Evolutionary conservation across 2,888 invertebrate genomes (phyloP), one percentile per base, ranked within the genome.

Genomic region (Sinhomidia bicolor): DNA sequence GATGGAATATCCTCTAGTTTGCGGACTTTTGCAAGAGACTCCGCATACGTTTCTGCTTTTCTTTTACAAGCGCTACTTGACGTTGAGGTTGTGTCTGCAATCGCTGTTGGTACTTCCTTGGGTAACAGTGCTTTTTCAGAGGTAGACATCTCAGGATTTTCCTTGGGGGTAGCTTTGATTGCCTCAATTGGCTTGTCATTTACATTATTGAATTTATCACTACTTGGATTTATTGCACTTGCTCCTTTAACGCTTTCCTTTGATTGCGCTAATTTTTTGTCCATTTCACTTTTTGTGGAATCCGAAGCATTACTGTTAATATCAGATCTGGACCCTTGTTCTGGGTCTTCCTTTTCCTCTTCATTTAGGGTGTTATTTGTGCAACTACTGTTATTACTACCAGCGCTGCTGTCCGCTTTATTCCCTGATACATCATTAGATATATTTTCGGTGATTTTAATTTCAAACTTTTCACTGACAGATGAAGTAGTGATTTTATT

Each of bases 41-140:
- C 85, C 3, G 85, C 14, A 10, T 85, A 62, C 26, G 88, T 89
- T 47, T 88, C 90, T 47, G 89, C 89, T 89, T 91, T 92, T 20
- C 89, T 51, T 47, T 91, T 90, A 1, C 29, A 29, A 41, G 26
- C 41, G 36, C 6, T 60, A 9, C 57, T 57, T 17, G 26, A 14
- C 62, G 14, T 32, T n/a, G 36, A 36, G 4, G 10, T 17, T 54
- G 7, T 57, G 17, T 80, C 51, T 51, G 14, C 29, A 51, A 14
- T 20, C 26, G 12, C 0, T 14, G 51, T 14, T 29, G 26, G 5
- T 9, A 2, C 12, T 36, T 5, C 36, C 4, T 36, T 36, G 7
- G 7, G 36, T 36, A n/a, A n/a, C n/a, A n/a, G n/a, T n/a, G n/a
- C n/a, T n/a, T n/a, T n/a, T n/a, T n/a, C n/a, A n/a, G n/a, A n/a